phyloP scores from a whole-genome alignment of 2,888 invertebrate genomes.

The Napeogenes sylphis region DNA sequence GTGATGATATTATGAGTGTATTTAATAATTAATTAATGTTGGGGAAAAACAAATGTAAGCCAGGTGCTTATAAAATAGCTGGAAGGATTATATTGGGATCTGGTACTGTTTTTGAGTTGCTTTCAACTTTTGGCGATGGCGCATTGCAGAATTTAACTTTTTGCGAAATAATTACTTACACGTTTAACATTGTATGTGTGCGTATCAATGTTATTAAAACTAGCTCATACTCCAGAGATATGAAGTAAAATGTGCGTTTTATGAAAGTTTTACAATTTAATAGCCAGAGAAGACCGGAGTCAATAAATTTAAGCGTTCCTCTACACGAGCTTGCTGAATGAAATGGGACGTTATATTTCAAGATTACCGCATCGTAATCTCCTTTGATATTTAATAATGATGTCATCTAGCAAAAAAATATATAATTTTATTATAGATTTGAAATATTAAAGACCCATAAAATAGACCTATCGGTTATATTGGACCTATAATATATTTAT shows the following conservation, averaged over 20 bases:
- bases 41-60: constrained; percentile 28
- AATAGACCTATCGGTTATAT: too few species aligned
- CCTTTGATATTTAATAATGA: constrained; percentile 63
- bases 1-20: constrained; percentile 28
- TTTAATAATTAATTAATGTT: constrained; percentile 29
- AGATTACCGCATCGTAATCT: constrained; percentile 62
- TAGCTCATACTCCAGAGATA: constrained; percentile 45
- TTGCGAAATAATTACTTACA: constrained; percentile 47
- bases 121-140: constrained; percentile 47
- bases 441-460: constrained; percentile 31
- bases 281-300: constrained; percentile 49
- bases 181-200: constrained; percentile 39
- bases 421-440: constrained; percentile 28
- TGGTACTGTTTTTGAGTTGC: constrained; percentile 46
- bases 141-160: constrained; percentile 60
- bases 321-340: constrained; percentile 53
- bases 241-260: constrained; percentile 54
- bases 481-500: too few species aligned
- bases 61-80: constrained; percentile 27
- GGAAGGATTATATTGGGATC: constrained; percentile 35
- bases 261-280: constrained; percentile 58
- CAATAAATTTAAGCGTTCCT: constrained; percentile 55
- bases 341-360: constrained; percentile 59
- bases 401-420: constrained; percentile 37
- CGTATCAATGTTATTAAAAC: constrained; percentile 40